phyloP scores from a whole-genome alignment of 1,140 invertebrate genomes.

The Sarcophaga peregrina region DNA sequence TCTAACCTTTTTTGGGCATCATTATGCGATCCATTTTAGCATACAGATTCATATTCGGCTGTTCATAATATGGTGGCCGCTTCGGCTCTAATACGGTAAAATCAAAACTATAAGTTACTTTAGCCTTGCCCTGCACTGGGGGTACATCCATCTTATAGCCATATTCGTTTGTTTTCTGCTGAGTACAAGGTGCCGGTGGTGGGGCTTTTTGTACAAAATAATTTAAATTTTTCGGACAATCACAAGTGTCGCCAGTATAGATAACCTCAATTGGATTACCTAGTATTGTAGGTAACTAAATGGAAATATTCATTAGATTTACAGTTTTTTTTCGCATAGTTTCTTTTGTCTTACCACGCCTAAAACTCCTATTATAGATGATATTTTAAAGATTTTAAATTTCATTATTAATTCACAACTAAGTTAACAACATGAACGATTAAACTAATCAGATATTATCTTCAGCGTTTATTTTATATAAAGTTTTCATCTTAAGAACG shows the following conservation, averaged over 20 bases:
- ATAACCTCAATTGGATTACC: conserved; percentile 54
- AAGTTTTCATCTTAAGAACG: background rate
- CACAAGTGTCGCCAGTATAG: conserved; percentile 59
- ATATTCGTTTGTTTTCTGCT: conserved; percentile 50
- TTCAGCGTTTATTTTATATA: conserved; percentile 20
- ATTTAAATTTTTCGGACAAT: conserved; percentile 55
- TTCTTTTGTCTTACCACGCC: conserved; percentile 19
- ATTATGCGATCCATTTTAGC: conserved; percentile 59
- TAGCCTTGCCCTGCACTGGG: conserved; percentile 53
- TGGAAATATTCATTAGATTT: background rate
- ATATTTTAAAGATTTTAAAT: background rate
- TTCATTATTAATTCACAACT: background rate
- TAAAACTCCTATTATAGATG: background rate
- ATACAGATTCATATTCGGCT: conserved; percentile 54
- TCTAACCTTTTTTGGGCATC: conserved; percentile 54
- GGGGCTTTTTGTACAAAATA: conserved; percentile 59
- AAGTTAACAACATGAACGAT: background rate
- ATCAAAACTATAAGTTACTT: conserved; percentile 62
- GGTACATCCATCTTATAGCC: conserved; percentile 61
- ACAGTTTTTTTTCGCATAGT: background rate
- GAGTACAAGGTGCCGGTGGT: conserved; percentile 48
- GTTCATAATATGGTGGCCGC: conserved; percentile 50
- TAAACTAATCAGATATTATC: conserved; percentile 35
- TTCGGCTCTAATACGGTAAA: conserved; percentile 59
- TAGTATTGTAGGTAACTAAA: conserved; percentile 38